These are phyloP conservation scores for Balanococcus diminutus DNA, from an alignment of 2,888 invertebrate species.

Conservation along the genomic window DNA sequence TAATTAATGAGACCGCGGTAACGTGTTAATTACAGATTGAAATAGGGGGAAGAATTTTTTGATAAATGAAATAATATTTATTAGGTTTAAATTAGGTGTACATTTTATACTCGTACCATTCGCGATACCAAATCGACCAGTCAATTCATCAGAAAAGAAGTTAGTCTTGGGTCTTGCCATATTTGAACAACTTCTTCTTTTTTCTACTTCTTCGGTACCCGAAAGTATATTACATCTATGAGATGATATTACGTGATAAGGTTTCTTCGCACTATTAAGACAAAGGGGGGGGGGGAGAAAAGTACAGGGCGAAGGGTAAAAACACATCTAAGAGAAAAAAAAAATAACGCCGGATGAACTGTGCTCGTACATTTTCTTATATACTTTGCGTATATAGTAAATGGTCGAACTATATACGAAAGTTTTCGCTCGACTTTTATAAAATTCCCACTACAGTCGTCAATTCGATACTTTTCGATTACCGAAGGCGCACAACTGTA, in stretches of 20 bases:
- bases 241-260: constrained; percentile 11
- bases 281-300: neutral
- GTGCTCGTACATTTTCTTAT: no score
- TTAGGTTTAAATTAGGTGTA: neutral
- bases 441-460: constrained; percentile 37
- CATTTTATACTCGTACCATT: neutral
- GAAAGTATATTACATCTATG: neutral
- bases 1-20: neutral
- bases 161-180: neutral
- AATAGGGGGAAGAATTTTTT: neutral
- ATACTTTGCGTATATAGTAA: neutral
- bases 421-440: constrained; percentile 32
- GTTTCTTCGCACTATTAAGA: neutral
- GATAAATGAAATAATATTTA: constrained; percentile 13
- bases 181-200: neutral
- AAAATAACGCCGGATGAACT: neutral
- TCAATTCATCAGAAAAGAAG: neutral
- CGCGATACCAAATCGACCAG: neutral
- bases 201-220: neutral
- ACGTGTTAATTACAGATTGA: constrained; percentile 11
- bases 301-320: neutral
- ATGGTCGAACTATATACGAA: neutral
- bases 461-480: constrained; percentile 42
- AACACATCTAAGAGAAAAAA: neutral
- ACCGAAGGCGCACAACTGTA: constrained; percentile 38